Base-by-base conservation (phyloP, 2,888 invertebrate species). In the Pristionchus entomophagus region DNA sequence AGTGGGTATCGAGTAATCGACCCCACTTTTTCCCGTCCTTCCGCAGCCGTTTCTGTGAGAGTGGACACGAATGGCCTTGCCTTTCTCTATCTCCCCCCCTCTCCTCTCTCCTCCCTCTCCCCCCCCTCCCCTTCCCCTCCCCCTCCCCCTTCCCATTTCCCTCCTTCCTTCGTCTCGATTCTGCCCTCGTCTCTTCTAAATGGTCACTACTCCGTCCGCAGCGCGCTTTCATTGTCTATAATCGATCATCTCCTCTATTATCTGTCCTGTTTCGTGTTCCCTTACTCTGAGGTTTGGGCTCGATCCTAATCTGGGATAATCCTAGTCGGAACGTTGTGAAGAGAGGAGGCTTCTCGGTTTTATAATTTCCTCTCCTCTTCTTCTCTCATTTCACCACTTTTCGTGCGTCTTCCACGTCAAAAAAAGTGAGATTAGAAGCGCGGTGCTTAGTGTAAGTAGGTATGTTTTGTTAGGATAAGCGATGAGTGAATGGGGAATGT, bases 381-480 rank as follows among this genome's bases (percentile, higher is more conserved):
- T 2, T 41, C n/a, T 41, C 41, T 38, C 14, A 22, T 73, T 45
- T 73, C 73, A 10, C 32, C 32, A 29, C 10, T 65, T 45, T 41
- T 41, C 38, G 45, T 73, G n/a, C 41, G 73, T 41, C 41, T 38
- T 73, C 41, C 41, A 45, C n/a, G 22, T 1, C 38, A 41, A n/a
- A 41, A 45, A 41, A 41, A 41, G 73, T 22, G 41, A 78, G 45
- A 29, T 49, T 78, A 49, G 77, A 78, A 45, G 49, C 45, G 29
- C 49, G 77, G 49, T 49, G 49, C 17, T 49, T 78, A n/a, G 77
- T 38, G 45, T 49, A 78, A 29, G 49, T 49, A 29, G 45, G 77
- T 78, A 14, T 78, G 77, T 78, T 78, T 49, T 78, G 45, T 45
- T 49, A 49, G 77, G 77, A 49, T 22, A 78, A 49, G 77, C 45